Percentiles rank a stretch among this genome's conserved stretches.
phyloP scores from a whole-genome alignment of 2,113 vertebrate species.

The Apteryx mantelli region DNA sequence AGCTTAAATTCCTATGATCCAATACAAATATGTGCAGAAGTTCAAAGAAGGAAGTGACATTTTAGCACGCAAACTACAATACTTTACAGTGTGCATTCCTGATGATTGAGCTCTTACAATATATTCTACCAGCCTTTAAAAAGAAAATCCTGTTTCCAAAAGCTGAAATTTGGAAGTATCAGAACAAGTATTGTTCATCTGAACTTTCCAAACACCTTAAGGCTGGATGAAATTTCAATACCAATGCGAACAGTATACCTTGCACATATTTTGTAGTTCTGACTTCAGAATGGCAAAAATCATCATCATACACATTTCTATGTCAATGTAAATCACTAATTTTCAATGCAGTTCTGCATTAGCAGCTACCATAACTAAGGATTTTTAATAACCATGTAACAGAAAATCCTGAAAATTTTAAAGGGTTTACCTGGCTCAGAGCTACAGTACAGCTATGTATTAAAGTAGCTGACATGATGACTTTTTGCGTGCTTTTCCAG shows the following conservation, averaged over 20 bases:
- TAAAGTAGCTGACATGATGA: conserved; percentile 92
- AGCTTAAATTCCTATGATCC: background rate
- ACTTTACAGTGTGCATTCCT: background rate
- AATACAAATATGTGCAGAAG: background rate
- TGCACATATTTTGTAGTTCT: background rate
- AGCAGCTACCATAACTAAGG: background rate
- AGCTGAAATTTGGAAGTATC: background rate
- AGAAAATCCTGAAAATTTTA: background rate
- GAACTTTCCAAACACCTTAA: background rate
- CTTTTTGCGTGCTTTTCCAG: conserved; percentile 92
- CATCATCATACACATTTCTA: background rate
- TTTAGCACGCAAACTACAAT: background rate
- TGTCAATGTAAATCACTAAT: background rate
- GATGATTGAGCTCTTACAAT: background rate
- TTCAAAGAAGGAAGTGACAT: background rate
- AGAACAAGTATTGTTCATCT: background rate
- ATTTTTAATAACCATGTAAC: background rate
- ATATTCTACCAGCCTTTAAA: background rate
- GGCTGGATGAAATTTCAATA: background rate
- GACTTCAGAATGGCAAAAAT: background rate
- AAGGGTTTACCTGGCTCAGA: conserved; percentile 87
- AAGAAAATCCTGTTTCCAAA: background rate
- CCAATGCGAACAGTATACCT: background rate
- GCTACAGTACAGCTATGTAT: conserved; percentile 86
- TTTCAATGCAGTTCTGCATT: background rate